phyloP scores from a whole-genome alignment of 2,888 invertebrate genomes.

The Syrista parreyssii region DNA sequence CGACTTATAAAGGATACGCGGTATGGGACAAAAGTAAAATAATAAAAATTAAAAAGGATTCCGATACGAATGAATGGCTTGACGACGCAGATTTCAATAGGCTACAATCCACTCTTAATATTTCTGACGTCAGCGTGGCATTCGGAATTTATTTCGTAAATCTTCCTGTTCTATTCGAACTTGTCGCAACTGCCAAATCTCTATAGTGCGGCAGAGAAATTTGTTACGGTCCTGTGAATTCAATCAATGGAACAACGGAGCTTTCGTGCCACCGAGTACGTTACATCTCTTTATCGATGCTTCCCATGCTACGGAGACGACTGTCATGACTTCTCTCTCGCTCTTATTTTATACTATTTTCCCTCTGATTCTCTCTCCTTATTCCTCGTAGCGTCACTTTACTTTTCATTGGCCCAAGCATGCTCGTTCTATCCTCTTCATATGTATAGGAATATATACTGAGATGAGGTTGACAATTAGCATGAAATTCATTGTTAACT shows the following conservation, averaged over 20 bases:
- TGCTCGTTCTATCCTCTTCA: background rate
- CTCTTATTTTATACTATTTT: background rate
- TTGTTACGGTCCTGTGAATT: background rate
- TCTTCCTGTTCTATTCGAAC: background rate
- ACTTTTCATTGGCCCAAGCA: background rate
- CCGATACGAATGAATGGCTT: no score
- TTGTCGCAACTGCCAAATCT: background rate
- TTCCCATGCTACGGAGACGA: background rate
- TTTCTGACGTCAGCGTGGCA: background rate
- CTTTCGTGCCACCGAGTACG: background rate
- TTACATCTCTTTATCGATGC: background rate
- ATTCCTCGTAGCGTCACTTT: background rate
- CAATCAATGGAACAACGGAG: background rate
- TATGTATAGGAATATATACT: background rate
- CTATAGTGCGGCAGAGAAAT: background rate
- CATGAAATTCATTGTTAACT: background rate
- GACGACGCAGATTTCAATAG: background rate
- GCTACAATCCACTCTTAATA: background rate
- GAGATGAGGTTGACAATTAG: background rate
- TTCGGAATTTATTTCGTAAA: background rate
- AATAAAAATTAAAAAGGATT: no score
- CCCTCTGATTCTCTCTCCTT: background rate
- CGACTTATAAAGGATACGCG: no score
- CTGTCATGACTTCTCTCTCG: background rate
- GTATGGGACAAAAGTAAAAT: no score